Base-by-base conservation (phyloP, 2,888 invertebrate genomes). In the Tetanocera ferruginea region DNA sequence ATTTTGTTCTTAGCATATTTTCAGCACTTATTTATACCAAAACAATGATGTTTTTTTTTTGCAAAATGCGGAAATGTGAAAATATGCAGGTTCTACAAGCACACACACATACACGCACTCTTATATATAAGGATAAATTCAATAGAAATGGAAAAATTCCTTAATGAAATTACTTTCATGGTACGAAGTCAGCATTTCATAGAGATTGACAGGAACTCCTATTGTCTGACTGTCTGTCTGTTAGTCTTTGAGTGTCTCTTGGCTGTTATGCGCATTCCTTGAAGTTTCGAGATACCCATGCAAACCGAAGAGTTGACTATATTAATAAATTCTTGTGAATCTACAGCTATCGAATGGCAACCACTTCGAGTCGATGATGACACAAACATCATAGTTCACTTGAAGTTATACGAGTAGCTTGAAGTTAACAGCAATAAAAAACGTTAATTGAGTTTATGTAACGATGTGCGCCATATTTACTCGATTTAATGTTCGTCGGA, bases 101-200 rank as follows among this genome's bases (percentile, higher is more conserved):
- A 60, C 25, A 25, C 57, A 60, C 25, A 60, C 25, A 60, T 25
- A 60, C 23, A 23, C 4, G 0, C 3, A 28, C 5, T 25, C 57
- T 19, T 3, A 9, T n/a, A 19, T 28, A 55, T n/a, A 57, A 19
- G 9, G 3, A 64, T 31, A 25, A 64, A 64, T n/a, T 28, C 64
- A 64, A 43, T 43, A 43, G 23, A 25, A 51, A 69, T 51, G 17
- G 31, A 51, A 51, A 69, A 51, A 69, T 69, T 69, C 51, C 51
- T 67, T 69, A 25, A 51, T 51, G n/a, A 51, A 69, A 69, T 69
- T 69, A 17, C 49, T 69, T 69, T 37, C 34, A n/a, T 37, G 37
- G 17, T 23, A 23, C 9, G 23, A 5, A 34, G 37, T 34, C 37
- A 43, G 67, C 23, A 23, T 67, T 66, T 67, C 19, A 67, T 19